Percentiles rank a stretch among this genome's conserved stretches.
These are phyloP conservation scores for Lota lota DNA, from an alignment of 2,113 vertebrate genomes.

Conservation along the genomic window DNA sequence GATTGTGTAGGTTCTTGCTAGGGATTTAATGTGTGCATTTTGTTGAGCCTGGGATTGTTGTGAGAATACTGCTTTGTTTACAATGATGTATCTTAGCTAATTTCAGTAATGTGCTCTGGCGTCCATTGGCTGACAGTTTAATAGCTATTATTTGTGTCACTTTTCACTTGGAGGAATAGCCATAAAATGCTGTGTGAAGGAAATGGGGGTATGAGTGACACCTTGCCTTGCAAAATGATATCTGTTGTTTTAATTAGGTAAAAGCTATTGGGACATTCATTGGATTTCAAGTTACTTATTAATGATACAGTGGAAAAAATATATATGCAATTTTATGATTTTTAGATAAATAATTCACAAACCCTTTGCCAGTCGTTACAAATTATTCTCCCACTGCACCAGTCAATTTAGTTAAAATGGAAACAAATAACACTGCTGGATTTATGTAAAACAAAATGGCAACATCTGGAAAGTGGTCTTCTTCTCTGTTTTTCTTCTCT, in stretches of 20 bases:
- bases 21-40: slow-evolving; percentile 31
- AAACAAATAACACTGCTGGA: slow-evolving; percentile 56
- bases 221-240: slow-evolving; percentile 84
- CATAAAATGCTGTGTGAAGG: slow-evolving; percentile 82
- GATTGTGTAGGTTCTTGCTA: slow-evolving; percentile 10
- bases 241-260: slow-evolving; percentile 98
- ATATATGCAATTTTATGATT: no score
- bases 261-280: slow-evolving; percentile 91
- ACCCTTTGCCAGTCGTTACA: slow-evolving; percentile 66
- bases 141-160: slow-evolving; percentile 90
- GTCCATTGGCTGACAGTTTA: slow-evolving; percentile 86
- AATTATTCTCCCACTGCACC: slow-evolving; percentile 51
- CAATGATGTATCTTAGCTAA: slow-evolving; percentile 77
- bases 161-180: slow-evolving; percentile 80
- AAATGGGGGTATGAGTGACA: slow-evolving; percentile 87
- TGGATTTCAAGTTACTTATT: slow-evolving; percentile 83
- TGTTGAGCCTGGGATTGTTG: slow-evolving; percentile 22
- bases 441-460: not conserved
- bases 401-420: slow-evolving; percentile 58
- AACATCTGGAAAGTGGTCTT: slow-evolving; percentile 31
- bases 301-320: slow-evolving; percentile 70
- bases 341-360: slow-evolving; percentile 70
- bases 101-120: slow-evolving; percentile 88
- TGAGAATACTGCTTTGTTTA: slow-evolving; percentile 65
- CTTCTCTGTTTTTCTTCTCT: slow-evolving; percentile 2